phyloP scores from a whole-genome alignment of 2,113 vertebrate species.

The cattle (Bos taurus) region DNA sequence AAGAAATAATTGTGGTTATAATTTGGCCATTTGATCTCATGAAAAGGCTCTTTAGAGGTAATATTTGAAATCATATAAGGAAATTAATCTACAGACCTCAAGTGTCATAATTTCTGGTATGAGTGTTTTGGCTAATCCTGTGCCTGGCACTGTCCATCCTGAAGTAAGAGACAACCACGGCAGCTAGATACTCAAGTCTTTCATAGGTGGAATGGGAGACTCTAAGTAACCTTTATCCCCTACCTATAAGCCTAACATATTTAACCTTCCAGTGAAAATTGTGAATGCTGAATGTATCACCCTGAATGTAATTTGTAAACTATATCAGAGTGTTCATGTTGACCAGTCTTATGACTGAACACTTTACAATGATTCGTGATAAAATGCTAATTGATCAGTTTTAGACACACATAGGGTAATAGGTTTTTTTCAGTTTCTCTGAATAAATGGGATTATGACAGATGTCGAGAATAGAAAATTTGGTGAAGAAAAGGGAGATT shows the following conservation, averaged over 20 bases:
- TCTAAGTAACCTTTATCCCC: background rate
- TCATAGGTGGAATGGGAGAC: background rate
- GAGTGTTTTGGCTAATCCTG: background rate
- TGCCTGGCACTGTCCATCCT: background rate
- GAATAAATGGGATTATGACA: background rate
- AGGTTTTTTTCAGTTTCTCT: background rate
- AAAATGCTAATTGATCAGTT: background rate
- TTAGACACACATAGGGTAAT: background rate
- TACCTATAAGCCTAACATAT: background rate
- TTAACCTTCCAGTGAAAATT: background rate
- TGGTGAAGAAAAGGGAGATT: background rate
- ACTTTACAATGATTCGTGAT: background rate
- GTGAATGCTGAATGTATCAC: background rate
- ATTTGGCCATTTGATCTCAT: background rate
- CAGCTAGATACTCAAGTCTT: background rate
- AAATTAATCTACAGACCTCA: background rate
- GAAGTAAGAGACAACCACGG: background rate
- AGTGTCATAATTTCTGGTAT: background rate
- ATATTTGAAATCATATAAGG: background rate
- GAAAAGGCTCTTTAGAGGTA: background rate
- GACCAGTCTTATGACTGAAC: background rate
- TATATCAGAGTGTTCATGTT: background rate
- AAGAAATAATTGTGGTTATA: background rate
- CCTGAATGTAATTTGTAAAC: background rate
- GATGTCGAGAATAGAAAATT: background rate